Conservation (phyloP, 2,888 invertebrate species). For the Homarus gammarus region DNA sequence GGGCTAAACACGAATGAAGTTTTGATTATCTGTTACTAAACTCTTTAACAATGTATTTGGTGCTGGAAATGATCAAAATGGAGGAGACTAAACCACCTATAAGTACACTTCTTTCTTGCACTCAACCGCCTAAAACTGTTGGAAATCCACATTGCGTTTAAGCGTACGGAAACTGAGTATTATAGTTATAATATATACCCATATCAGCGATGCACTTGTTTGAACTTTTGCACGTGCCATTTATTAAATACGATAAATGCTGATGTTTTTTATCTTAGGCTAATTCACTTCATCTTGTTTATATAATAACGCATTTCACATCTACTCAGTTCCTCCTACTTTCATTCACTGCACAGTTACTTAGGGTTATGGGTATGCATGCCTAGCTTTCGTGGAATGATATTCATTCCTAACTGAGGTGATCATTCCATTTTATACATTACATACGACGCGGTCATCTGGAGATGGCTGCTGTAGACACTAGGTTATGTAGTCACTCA, state of each 20-base stretch:
- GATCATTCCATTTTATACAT: conserved; percentile 28
- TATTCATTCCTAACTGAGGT: conserved; percentile 14
- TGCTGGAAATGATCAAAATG: conserved; percentile 26
- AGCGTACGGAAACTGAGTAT: conserved; percentile 22
- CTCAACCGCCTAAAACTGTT: conserved; percentile 26
- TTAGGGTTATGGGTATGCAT: conserved; percentile 22
- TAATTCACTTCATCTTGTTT: conserved; percentile 22
- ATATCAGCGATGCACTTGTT: conserved; percentile 36
- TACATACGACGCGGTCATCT: not conserved
- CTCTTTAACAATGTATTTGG: conserved; percentile 9
- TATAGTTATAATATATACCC: not conserved
- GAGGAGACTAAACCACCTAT: not conserved
- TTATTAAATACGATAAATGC: conserved; percentile 5
- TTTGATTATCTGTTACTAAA: not conserved
- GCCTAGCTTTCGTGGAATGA: conserved; percentile 26
- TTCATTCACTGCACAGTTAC: conserved; percentile 12
- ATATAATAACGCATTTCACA: conserved; percentile 15
- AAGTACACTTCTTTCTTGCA: not conserved
- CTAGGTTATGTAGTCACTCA: not conserved
- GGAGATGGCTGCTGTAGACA: not conserved
- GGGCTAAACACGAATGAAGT: conserved; percentile 11
- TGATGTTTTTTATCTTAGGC: conserved; percentile 17
- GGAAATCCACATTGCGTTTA: conserved; percentile 32
- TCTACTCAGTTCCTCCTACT: conserved; percentile 6
- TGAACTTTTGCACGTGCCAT: conserved; percentile 23